These are phyloP conservation scores for Strigamia transsilvanica DNA, from an alignment of 2,888 invertebrate genomes.

Conservation along the genomic window DNA sequence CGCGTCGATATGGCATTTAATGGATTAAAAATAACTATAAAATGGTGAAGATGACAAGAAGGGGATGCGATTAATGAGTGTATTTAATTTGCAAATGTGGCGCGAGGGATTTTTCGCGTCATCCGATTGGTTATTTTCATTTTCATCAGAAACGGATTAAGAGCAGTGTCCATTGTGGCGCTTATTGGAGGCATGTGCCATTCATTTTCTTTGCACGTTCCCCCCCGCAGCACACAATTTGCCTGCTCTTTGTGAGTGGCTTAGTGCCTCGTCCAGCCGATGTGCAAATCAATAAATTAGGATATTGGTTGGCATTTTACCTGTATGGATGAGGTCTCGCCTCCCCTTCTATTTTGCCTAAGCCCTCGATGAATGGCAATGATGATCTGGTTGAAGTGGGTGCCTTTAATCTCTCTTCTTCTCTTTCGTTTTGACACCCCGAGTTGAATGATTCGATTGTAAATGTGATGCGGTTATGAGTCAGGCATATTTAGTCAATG, in stretches of 20 bases:
- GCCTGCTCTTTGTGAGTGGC: conserved; percentile 30
- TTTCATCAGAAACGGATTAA: conserved; percentile 29
- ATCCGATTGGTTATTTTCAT: conserved; percentile 6
- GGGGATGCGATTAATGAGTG: too few species aligned
- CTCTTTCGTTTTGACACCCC: conserved; percentile 19
- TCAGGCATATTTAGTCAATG: background rate
- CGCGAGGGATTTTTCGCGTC: background rate
- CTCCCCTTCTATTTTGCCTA: conserved; percentile 9
- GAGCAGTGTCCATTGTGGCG: conserved; percentile 2
- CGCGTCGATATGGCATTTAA: background rate
- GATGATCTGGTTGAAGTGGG: conserved; percentile 29
- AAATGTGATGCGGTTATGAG: conserved; percentile 5
- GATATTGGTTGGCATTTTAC: conserved; percentile 26
- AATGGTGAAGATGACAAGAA: background rate
- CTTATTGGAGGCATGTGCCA: conserved; percentile 2
- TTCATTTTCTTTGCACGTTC: conserved; percentile 25
- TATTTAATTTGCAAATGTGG: background rate
- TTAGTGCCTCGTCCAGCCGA: conserved; percentile 16
- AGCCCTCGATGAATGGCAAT: conserved; percentile 14
- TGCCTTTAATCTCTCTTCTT: conserved; percentile 21
- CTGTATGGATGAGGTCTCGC: conserved; percentile 20
- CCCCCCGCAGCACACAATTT: conserved; percentile 7
- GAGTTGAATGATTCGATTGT: conserved; percentile 2
- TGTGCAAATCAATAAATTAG: conserved; percentile 26
- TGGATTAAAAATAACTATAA: background rate